These are phyloP conservation scores for Archivesica marissinica DNA, from an alignment of 1,140 invertebrate species.

Conservation along the genomic window DNA sequence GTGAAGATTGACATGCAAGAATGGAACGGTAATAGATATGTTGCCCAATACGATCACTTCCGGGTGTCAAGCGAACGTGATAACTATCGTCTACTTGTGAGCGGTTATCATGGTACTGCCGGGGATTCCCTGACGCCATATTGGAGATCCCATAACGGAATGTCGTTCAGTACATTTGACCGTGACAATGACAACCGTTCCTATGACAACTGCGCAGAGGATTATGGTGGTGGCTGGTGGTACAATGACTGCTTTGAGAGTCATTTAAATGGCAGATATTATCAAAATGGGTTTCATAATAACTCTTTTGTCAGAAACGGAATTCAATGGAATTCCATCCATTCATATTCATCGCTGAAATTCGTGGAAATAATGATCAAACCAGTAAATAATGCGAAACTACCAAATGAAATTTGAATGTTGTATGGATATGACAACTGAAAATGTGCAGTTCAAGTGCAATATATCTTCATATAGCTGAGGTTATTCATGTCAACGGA, in stretches of 20 bases:
- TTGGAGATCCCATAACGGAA: conserved; percentile 87
- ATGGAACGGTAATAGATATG: conserved; percentile 85
- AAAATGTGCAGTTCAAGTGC: no score
- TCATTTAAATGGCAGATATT: conserved; percentile 95
- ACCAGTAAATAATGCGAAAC: conserved; percentile 68
- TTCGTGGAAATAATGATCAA: conserved; percentile 81
- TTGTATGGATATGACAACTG: background rate
- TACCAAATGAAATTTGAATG: conserved; percentile 68
- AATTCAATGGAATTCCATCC: conserved; percentile 83
- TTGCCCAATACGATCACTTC: conserved; percentile 89
- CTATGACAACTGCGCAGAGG: conserved; percentile 89
- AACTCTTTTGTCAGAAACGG: conserved; percentile 82
- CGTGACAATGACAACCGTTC: conserved; percentile 89
- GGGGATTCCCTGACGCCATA: conserved; percentile 82
- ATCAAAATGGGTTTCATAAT: conserved; percentile 80
- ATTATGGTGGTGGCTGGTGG: conserved; percentile 86
- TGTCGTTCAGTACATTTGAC: conserved; percentile 90
- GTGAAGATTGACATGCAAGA: conserved; percentile 89
- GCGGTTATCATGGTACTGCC: conserved; percentile 87
- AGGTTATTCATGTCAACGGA: no score
- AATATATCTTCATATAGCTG: no score
- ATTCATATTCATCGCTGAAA: conserved; percentile 81
- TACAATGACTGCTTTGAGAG: conserved; percentile 94
- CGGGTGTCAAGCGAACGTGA: conserved; percentile 88
- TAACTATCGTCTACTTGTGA: conserved; percentile 88